A percentile compares a stretch with the other conserved stretches of the same genome.
Evolutionary conservation across 2,888 invertebrate genomes (phyloP).

Genomic region (Sialis fuliginosa): DNA sequence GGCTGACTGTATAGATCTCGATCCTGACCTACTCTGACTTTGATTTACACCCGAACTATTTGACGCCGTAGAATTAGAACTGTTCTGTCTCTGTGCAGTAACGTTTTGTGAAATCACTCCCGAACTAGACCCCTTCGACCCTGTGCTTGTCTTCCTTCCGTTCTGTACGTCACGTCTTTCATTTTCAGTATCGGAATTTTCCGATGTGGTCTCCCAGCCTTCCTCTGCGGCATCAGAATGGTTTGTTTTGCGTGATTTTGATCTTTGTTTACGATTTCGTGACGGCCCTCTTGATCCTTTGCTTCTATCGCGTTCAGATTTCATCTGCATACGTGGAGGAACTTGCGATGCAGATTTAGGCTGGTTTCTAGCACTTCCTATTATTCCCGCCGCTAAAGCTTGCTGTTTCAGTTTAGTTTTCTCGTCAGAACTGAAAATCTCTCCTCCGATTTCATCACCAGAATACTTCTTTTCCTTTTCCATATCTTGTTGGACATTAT

Average conservation of each 20-base stretch:
- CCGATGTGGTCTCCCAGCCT: conserved; percentile 70
- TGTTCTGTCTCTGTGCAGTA: conserved; percentile 3
- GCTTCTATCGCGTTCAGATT: conserved; percentile 10
- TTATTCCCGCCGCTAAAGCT: conserved; percentile 46
- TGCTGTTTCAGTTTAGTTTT: conserved; percentile 49
- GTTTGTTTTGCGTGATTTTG: conserved; percentile 11
- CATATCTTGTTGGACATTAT: conserved; percentile 15
- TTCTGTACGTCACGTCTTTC: conserved; percentile 21
- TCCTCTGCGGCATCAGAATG: conserved; percentile 31
- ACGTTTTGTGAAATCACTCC: neutral
- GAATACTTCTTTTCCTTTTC: conserved; percentile 20
- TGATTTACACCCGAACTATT: conserved; percentile 5
- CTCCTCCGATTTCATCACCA: conserved; percentile 15
- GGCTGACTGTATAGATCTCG: conserved; percentile 12
- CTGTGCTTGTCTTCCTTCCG: conserved; percentile 12
- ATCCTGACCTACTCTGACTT: conserved; percentile 5
- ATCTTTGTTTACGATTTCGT: conserved; percentile 14
- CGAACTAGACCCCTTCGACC: neutral
- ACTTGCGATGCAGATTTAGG: conserved; percentile 10
- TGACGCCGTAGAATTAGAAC: conserved; percentile 2
- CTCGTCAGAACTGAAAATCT: conserved; percentile 28
- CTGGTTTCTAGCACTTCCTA: conserved; percentile 23
- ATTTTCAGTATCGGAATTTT: conserved; percentile 49
- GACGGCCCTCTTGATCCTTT: conserved; percentile 15
- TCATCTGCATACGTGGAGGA: conserved; percentile 13